Conservation (phyloP, 64 coral and sea anemone species). For the Pocillopora verrucosa region DNA sequence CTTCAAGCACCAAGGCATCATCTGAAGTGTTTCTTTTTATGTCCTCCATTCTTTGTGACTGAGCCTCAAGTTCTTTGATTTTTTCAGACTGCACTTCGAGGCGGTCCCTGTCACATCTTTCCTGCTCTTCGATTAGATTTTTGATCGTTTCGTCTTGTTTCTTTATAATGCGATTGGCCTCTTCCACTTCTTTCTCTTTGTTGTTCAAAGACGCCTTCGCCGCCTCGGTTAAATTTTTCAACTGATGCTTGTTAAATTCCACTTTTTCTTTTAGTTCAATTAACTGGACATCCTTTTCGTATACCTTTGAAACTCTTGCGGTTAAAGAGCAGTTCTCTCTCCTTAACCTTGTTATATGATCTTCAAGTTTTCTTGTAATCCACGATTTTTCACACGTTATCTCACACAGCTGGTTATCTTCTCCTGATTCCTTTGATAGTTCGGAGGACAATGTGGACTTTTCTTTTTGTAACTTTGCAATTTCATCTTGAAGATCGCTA, state of each 20-base stretch:
- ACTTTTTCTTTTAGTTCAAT: background rate
- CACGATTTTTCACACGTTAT: too few species aligned
- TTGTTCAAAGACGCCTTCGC: too few species aligned
- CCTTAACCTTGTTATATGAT: background rate
- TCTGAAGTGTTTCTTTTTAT: too few species aligned
- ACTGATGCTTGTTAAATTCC: background rate
- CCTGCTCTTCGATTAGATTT: background rate
- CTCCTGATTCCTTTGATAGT: too few species aligned
- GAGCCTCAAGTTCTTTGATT: background rate
- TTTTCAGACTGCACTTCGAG: background rate
- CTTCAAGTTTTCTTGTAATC: background rate
- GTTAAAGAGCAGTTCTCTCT: background rate
- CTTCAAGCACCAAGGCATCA: too few species aligned
- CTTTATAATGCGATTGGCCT: background rate
- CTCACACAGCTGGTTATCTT: too few species aligned
- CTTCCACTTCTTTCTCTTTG: background rate
- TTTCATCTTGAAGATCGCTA: too few species aligned
- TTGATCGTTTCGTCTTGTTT: background rate
- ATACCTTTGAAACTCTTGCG: background rate
- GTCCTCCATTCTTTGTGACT: background rate
- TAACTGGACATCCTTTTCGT: background rate
- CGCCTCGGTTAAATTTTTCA: background rate
- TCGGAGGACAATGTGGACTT: too few species aligned
- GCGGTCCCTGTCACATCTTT: background rate
- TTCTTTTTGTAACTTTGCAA: too few species aligned